Conservation (phyloP, 2,113 vertebrate genomes). For the Tupaia tana region DNA sequence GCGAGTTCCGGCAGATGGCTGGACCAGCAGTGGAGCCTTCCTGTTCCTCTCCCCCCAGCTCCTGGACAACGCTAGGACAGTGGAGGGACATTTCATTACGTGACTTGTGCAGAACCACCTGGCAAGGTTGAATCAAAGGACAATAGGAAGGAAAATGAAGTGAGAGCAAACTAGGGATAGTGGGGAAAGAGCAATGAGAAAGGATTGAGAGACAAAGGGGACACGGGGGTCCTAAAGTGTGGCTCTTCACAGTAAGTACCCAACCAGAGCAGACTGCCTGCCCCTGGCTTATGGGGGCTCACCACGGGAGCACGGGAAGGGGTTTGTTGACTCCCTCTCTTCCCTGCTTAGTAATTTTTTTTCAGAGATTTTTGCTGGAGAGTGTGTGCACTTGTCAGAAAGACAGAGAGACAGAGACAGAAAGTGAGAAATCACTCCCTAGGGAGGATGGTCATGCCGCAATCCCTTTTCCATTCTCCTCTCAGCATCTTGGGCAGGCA, state of each 20-base stretch:
- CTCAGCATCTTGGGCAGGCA: too few species aligned
- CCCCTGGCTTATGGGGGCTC: neutral
- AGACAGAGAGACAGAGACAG: too few species aligned
- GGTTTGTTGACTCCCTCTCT: neutral
- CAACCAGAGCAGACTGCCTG: too few species aligned
- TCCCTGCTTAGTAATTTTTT: neutral
- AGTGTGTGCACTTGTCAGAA: too few species aligned
- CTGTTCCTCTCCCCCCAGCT: too few species aligned
- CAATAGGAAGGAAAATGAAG: neutral
- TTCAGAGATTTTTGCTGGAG: too few species aligned
- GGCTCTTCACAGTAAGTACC: accelerated
- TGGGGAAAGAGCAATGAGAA: neutral
- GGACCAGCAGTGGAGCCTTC: accelerated
- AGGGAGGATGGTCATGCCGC: too few species aligned
- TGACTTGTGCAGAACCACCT: neutral
- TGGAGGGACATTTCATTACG: neutral
- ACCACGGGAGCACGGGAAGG: accelerated
- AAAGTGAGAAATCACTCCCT: too few species aligned
- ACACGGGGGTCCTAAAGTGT: neutral
- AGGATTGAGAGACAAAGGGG: neutral
- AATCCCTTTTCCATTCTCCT: too few species aligned
- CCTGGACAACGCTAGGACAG: neutral
- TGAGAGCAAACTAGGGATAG: neutral
- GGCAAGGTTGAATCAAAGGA: neutral
- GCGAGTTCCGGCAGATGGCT: neutral